Evolutionary conservation across 2,113 vertebrate genomes (phyloP), one percentile per base, ranked within the genome.

Genomic region (Arothron firmamentum): DNA sequence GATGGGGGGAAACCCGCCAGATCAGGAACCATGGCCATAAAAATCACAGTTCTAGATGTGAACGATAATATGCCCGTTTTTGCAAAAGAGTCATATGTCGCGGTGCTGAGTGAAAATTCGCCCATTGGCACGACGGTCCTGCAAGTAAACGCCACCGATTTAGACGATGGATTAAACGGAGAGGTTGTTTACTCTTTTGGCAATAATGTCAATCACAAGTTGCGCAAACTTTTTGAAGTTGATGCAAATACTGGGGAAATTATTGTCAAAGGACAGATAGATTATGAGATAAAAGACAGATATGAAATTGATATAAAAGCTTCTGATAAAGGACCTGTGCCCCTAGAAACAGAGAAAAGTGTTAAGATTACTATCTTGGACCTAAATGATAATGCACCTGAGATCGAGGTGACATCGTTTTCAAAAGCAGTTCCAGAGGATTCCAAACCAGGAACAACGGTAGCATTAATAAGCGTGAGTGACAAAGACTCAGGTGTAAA

Each of bases 341-440:
- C 89, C 0, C 1, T 88, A 5, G 72, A 59, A 18, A 80, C 79
- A 1, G 83, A 91, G 25, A 85, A 86, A 64, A 89, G 83, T 56
- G 85, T 90, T 0, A 73, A 84, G 2, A 85, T 91, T 65, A 80
- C 86, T 23, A 58, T 94, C 23, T 0, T 89, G 20, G 92, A 94
- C 56, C 49, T 92, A 28, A 95, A 95, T 50, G 93, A 95, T 59
- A 93, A 92, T 10, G 34, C 42, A 17, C 91, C 92, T 0, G 84
- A 88, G 38, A 77, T 94, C 42, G 80, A 80, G 1, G 57, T 92
- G 16, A 92, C 86, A 0, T 90, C 88, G 0, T 62, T 91, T 42
- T 90, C 85, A 8, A 89, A 50, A 7, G 56, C 69, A 4, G 75
- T 91, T 47, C 46, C 83, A 1, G 89, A 90, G 19, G 69, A 90